These are phyloP conservation scores for Pimephales promelas DNA, from an alignment of 2,113 vertebrate species.

Conservation along the genomic window DNA sequence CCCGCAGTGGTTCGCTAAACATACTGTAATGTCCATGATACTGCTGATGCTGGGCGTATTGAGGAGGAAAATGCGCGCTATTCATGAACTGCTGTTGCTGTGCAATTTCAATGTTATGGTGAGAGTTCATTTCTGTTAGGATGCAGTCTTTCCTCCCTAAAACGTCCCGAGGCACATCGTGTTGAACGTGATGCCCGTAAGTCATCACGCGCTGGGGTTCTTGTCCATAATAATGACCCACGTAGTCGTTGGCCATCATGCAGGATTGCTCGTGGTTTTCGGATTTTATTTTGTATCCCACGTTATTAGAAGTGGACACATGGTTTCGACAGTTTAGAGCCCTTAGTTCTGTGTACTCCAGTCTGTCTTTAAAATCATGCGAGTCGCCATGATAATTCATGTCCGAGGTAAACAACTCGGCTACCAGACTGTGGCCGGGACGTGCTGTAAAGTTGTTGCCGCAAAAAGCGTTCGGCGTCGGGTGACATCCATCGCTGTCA, in stretches of 20 bases:
- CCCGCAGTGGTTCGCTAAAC: conserved; percentile 76
- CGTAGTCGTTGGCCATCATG: conserved; percentile 79
- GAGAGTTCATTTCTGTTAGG: conserved; percentile 69
- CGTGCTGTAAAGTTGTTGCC: conserved; percentile 64
- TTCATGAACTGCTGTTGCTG: conserved; percentile 68
- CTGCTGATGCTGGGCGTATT: conserved; percentile 74
- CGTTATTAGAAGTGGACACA: conserved; percentile 57
- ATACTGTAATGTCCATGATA: conserved; percentile 83
- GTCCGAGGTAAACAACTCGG: conserved; percentile 85
- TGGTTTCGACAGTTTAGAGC: conserved; percentile 62
- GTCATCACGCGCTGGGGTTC: conserved; percentile 64
- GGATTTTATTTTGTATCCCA: conserved; percentile 84
- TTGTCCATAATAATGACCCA: conserved; percentile 72
- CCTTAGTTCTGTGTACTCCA: conserved; percentile 83
- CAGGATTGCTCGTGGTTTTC: conserved; percentile 81
- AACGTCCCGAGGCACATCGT: conserved; percentile 55
- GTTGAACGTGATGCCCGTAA: conserved; percentile 69
- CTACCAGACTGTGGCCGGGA: conserved; percentile 83
- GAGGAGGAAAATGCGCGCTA: conserved; percentile 69
- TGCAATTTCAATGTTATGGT: conserved; percentile 58
- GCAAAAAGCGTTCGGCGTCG: conserved; percentile 55
- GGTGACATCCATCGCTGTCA: conserved; percentile 78
- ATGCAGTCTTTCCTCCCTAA: conserved; percentile 70
- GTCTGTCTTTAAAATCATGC: conserved; percentile 61
- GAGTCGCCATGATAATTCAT: conserved; percentile 69